Evolutionary conservation across 2,113 vertebrate genomes (phyloP), one percentile per base, ranked within the genome.

Genomic region (Setophaga kirtlandii): DNA sequence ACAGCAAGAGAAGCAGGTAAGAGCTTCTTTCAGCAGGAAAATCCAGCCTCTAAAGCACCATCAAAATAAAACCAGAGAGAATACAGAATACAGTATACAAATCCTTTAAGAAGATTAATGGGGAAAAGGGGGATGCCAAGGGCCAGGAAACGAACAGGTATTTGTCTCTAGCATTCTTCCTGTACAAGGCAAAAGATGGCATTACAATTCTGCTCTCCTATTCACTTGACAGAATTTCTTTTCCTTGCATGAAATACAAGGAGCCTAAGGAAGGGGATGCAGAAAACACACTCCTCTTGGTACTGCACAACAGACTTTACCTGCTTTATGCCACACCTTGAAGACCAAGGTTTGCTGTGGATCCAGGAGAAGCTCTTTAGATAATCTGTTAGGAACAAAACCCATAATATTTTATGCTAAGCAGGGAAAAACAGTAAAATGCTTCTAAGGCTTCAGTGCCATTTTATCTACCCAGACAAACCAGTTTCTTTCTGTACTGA

Each of bases 241-340:
- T 73, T 28, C 52, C 24, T 46, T 74, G 35, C 22, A 21, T 12
- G 33, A 69, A 77, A 49, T 5, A 50, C 23, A 52, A 50, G 33
- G 15, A 55, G 31, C 22, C 33, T 53, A 22, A 50, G 56, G 30
- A n/a, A 69, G 25, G 31, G n/a, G n/a, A 35, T 5, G 44, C 12
- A 65, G 56, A 42, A 74, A 39, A 63, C 10, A 60, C 9, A 21
- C 25, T 60, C 37, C 47, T 67, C 68, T 47, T 64, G 27, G 16
- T 1, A 23, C 3, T 2, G 10, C 53, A 12, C 39, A 5, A 12
- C 24, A 50, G 14, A 70, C 33, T 62, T 93, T 91, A 99, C 99
- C 99, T 99, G 98, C 98, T 99, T 98, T 99, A 96, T 99, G 99
- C 99, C 99, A 99, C 52, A 99, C 98, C 98, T 99, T 99, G 95